phyloP scores from a whole-genome alignment of 2,797 vertebrate species.

The Chrosomus eos region DNA sequence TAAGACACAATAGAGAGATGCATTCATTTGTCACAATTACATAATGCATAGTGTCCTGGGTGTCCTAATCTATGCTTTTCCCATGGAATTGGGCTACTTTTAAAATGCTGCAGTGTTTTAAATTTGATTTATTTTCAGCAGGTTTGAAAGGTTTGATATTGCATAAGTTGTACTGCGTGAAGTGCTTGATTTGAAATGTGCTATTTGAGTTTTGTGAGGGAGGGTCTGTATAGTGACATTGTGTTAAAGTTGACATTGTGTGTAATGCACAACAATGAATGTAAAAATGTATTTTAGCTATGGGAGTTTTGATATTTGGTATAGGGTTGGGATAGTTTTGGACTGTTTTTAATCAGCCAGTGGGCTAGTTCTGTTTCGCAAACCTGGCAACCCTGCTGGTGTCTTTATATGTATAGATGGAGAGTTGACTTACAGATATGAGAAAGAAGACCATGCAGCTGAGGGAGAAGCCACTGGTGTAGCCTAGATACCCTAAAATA shows the following conservation, averaged over 20 bases:
- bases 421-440: constrained; percentile 85
- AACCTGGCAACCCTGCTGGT: neutral
- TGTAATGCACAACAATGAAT: neutral
- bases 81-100: neutral
- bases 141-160: neutral
- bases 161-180: neutral
- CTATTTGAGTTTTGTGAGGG: neutral
- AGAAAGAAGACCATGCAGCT: constrained; percentile 98
- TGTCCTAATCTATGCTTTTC: neutral
- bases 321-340: neutral
- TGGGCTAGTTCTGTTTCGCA: neutral
- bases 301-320: neutral
- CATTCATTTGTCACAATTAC: neutral
- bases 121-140: no score
- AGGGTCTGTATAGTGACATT: neutral
- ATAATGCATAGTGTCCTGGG: neutral
- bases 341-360: neutral
- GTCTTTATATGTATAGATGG: neutral
- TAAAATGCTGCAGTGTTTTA: neutral
- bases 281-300: neutral
- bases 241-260: neutral
- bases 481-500: constrained; percentile 90
- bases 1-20: constrained; percentile 20
- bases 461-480: constrained; percentile 95
- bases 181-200: neutral